Evolutionary conservation across 2,113 vertebrate species (phyloP).

Genomic region (Urocitellus parryii): DNA sequence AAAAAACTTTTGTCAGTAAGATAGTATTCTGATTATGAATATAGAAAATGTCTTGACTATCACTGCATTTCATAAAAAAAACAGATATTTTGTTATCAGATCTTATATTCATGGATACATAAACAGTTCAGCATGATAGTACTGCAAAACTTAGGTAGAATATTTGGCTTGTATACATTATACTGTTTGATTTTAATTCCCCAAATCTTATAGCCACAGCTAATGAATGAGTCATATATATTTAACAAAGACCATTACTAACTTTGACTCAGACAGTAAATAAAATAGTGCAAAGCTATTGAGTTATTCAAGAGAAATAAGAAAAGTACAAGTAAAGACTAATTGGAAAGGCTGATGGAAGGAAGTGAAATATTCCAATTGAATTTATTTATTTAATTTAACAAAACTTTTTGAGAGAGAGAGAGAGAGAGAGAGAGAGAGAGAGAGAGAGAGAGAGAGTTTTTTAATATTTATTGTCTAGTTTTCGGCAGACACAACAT

Average conservation of each 20-base stretch:
- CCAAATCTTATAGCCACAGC: background rate
- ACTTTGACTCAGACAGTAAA: background rate
- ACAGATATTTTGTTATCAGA: background rate
- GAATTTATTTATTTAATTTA: background rate
- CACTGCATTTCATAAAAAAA: background rate
- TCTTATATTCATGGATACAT: background rate
- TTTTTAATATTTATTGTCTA: too few species aligned
- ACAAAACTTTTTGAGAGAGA: too few species aligned
- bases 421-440: too few species aligned
- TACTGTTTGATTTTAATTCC: background rate
- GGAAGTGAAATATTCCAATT: background rate
- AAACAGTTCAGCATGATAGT: background rate
- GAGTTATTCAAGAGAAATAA: background rate
- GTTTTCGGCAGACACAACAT: too few species aligned
- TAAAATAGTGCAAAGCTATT: background rate
- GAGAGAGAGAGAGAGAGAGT: too few species aligned
- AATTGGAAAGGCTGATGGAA: background rate
- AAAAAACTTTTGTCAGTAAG: background rate
- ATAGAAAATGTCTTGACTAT: background rate
- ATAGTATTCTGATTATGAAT: background rate
- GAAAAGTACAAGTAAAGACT: background rate
- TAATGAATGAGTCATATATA: background rate
- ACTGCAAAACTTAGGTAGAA: background rate
- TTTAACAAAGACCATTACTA: background rate
- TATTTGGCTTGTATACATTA: background rate